Conservation (phyloP, 2,113 vertebrate species). For the Typhlomys cinereus region DNA sequence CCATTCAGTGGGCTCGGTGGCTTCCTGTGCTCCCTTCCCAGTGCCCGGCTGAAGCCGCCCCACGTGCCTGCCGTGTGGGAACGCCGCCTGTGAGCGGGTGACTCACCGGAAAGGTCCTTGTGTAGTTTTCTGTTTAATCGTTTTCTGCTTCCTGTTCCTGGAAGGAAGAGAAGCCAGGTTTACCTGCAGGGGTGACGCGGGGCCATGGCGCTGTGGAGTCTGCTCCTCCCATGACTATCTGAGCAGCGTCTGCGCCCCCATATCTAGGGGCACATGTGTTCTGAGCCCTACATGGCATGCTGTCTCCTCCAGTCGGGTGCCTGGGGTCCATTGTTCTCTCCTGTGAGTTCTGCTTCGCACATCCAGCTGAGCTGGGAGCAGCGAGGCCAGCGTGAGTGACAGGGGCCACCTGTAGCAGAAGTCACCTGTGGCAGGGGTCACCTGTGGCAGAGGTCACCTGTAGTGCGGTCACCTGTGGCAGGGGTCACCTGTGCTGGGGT, state of each 20-base stretch:
- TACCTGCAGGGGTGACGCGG: neutral
- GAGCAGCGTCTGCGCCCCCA: neutral
- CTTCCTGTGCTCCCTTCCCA: neutral
- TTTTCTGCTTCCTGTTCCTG: constrained; percentile 60
- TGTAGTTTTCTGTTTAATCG: constrained; percentile 36
- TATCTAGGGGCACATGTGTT: neutral
- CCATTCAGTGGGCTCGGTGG: neutral
- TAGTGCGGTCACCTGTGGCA: too few species aligned
- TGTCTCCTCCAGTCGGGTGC: neutral
- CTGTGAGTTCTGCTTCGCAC: neutral
- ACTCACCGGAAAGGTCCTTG: constrained; percentile 46
- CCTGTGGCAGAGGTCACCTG: too few species aligned
- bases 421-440: too few species aligned
- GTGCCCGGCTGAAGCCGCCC: neutral
- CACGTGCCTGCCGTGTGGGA: constrained; percentile 26
- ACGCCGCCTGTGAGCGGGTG: constrained; percentile 43
- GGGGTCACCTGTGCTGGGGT: too few species aligned
- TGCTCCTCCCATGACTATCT: neutral
- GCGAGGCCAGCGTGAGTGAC: neutral
- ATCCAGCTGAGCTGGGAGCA: too few species aligned
- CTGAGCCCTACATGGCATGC: neutral
- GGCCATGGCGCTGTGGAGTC: neutral
- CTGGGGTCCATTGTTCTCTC: neutral
- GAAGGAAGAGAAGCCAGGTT: constrained; percentile 45
- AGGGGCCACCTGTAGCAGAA: too few species aligned